phyloP scores from a whole-genome alignment of 2,113 vertebrate species.

The Siphamia tubifer region DNA sequence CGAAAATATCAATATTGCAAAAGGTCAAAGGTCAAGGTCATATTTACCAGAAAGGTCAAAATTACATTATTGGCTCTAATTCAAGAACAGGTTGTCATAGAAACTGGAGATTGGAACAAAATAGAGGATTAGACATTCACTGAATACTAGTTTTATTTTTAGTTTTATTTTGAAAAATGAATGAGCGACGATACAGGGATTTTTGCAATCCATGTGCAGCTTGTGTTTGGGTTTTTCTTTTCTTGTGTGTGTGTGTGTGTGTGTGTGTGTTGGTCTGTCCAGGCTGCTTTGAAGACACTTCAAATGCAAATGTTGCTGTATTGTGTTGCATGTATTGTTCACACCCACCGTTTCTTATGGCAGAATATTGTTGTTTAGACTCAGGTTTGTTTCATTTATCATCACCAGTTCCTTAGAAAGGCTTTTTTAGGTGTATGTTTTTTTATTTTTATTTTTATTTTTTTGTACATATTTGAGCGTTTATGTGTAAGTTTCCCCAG shows the following conservation, averaged over 20 bases:
- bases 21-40: too few relatives aligned
- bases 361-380: constrained; percentile 43
- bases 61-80: too few relatives aligned
- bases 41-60: too few relatives aligned
- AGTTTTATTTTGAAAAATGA: too few relatives aligned
- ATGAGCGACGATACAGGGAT: too few relatives aligned
- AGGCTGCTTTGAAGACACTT: constrained; percentile 25
- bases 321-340: constrained; percentile 39
- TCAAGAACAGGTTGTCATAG: too few relatives aligned
- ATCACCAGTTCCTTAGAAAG: constrained; percentile 15
- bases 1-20: too few relatives aligned
- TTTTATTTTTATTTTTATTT: neutral
- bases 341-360: constrained; percentile 2
- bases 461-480: constrained; percentile 14
- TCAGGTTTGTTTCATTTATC: constrained; percentile 8
- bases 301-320: constrained; percentile 42
- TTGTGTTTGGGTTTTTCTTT: neutral
- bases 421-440: neutral
- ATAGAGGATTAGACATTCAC: too few relatives aligned
- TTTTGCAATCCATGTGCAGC: neutral
- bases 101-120: too few relatives aligned
- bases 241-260: neutral
- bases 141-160: too few relatives aligned
- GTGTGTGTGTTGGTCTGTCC: constrained; percentile 24
- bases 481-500: constrained; percentile 51